Conservation (phyloP, 2,113 vertebrate genomes). For the Jacana jacana region DNA sequence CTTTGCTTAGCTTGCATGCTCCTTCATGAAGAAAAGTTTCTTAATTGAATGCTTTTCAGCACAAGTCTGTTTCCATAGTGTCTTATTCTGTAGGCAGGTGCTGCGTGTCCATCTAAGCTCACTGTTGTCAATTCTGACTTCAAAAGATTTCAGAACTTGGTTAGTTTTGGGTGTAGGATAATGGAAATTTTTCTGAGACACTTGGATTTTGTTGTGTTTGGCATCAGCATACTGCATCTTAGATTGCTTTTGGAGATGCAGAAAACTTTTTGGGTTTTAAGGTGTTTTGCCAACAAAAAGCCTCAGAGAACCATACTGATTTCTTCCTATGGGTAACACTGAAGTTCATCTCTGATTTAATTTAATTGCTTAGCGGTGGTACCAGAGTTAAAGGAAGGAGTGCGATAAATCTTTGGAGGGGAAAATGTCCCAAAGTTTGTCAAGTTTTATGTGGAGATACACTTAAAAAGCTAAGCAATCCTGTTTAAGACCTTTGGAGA, state of each 20-base stretch:
- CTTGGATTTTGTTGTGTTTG: background rate
- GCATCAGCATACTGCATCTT: background rate
- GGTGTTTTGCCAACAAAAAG: background rate
- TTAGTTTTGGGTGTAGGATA: background rate
- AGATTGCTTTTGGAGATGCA: background rate
- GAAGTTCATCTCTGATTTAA: background rate
- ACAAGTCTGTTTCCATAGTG: background rate
- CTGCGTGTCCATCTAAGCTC: background rate
- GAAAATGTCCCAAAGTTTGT: background rate
- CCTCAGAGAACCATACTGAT: background rate
- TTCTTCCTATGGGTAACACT: background rate
- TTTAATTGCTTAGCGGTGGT: background rate
- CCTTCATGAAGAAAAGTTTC: background rate
- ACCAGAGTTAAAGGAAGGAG: background rate
- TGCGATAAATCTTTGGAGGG: background rate
- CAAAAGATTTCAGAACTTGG: background rate
- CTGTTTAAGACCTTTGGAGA: background rate
- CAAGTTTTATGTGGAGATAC: background rate
- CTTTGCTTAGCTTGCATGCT: background rate
- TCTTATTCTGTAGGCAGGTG: background rate
- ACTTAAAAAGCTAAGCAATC: background rate
- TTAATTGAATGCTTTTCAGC: background rate
- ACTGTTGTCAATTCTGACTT: background rate
- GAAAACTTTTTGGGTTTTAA: background rate
- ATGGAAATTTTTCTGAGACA: background rate